Evolutionary conservation across 2,113 vertebrate species (phyloP).

Genomic region (Uropsilus gracilis): DNA sequence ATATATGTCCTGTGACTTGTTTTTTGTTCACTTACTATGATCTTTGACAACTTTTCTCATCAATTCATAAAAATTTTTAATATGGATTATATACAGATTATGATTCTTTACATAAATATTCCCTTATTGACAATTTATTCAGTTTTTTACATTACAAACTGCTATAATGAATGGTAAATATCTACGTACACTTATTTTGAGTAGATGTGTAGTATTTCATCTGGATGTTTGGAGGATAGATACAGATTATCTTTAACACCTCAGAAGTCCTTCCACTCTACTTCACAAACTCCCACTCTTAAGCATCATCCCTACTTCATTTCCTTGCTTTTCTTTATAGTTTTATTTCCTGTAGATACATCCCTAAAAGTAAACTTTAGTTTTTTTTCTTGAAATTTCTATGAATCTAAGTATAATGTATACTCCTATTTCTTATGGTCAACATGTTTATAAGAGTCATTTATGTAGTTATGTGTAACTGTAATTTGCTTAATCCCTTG

Average conservation of each 20-base stretch:
- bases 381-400: constrained; percentile 34
- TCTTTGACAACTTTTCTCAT: constrained; percentile 3
- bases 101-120: constrained; percentile 6
- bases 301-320: not conserved
- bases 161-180: not conserved
- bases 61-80: constrained; percentile 1
- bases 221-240: not conserved
- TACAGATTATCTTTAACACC: too few relatives aligned
- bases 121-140: not conserved
- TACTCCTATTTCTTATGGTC: constrained; percentile 39
- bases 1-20: constrained; percentile 21
- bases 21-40: constrained; percentile 14
- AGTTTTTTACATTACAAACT: constrained; percentile 27
- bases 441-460: not conserved
- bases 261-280: not conserved
- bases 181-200: not conserved
- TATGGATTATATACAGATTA: too few relatives aligned
- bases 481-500: constrained; percentile 10
- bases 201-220: not conserved
- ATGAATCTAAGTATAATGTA: not conserved
- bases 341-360: not conserved
- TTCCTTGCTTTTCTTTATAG: not conserved
- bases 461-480: not conserved
- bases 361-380: not conserved
- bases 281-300: not conserved